A percentile compares a stretch with the other conserved stretches of the same genome.
Conservation (phyloP, 2,797 vertebrate genomes). For the Hephaestus fuliginosus region DNA sequence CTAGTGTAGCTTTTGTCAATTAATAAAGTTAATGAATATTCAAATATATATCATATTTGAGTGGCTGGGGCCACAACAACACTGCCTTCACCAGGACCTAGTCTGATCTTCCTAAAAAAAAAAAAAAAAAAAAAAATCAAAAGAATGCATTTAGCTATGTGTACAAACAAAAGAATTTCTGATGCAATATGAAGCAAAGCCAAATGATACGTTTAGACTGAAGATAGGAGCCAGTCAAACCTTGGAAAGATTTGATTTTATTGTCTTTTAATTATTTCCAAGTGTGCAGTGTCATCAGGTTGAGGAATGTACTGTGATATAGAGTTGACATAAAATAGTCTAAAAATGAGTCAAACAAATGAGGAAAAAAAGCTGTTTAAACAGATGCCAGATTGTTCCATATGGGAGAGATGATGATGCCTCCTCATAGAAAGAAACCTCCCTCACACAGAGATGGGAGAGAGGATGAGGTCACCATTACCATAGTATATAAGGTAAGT, state of each 20-base stretch:
- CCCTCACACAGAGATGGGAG: conserved; percentile 22
- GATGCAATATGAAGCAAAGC: not conserved
- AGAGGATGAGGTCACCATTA: conserved; percentile 34
- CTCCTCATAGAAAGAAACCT: conserved; percentile 19
- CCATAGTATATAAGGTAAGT: not conserved
- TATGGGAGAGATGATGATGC: conserved; percentile 10
- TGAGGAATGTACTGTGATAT: not conserved
- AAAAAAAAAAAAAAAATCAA: not conserved
- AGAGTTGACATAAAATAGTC: not conserved
- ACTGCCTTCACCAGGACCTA: no score
- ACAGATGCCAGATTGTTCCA: conserved; percentile 23
- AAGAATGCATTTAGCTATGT: not conserved
- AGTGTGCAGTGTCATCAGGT: not conserved
- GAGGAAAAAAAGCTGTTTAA: conserved; percentile 1
- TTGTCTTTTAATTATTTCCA: not conserved
- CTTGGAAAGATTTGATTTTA: not conserved
- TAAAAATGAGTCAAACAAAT: not conserved
- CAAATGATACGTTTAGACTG: not conserved
- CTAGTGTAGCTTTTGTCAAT: not conserved
- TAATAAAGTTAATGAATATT: not conserved
- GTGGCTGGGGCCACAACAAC: not conserved
- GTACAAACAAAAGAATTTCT: not conserved
- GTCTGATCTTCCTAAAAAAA: no score
- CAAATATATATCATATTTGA: not conserved
- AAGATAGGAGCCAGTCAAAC: not conserved